Conservation (phyloP, 1,140 invertebrate species). For the Helicoverpa armigera region DNA sequence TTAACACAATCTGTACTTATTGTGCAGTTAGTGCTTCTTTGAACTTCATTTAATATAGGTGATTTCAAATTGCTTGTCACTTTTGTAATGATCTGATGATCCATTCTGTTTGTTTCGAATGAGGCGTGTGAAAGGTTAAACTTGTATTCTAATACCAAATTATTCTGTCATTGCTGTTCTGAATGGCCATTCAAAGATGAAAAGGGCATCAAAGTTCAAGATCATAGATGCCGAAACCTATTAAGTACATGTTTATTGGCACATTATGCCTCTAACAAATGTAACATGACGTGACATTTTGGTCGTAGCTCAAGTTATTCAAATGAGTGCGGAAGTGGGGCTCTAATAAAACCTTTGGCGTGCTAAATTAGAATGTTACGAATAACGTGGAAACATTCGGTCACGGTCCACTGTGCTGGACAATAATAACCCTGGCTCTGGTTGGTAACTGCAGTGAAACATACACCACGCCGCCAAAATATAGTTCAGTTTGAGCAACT, state of each 20-base stretch:
- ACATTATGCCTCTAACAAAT: constrained; percentile 8
- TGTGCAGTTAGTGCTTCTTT: background rate
- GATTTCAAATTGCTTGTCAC: constrained; percentile 25
- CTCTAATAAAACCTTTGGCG: constrained; percentile 18
- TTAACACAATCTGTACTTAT: constrained; percentile 20
- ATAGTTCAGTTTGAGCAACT: too few relatives aligned
- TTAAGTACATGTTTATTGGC: background rate
- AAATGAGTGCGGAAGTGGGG: constrained; percentile 35
- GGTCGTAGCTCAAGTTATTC: constrained; percentile 22
- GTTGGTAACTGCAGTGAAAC: constrained; percentile 4
- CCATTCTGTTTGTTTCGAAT: constrained; percentile 4
- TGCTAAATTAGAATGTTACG: constrained; percentile 41
- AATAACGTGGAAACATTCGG: constrained; percentile 26
- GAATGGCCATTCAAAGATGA: constrained; percentile 10
- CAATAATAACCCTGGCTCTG: constrained; percentile 25
- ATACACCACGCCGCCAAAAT: background rate
- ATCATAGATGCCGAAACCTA: background rate
- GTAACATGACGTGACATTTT: constrained; percentile 21
- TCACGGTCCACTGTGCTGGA: constrained; percentile 6
- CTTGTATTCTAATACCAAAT: background rate
- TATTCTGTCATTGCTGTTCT: background rate
- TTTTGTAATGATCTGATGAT: constrained; percentile 1
- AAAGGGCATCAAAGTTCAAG: constrained; percentile 31
- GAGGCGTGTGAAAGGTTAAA: constrained; percentile 26
- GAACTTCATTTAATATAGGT: background rate